phyloP scores from a whole-genome alignment of 37 sponge, comb jelly and placozoan genomes.

The Spongilla lacustris region DNA sequence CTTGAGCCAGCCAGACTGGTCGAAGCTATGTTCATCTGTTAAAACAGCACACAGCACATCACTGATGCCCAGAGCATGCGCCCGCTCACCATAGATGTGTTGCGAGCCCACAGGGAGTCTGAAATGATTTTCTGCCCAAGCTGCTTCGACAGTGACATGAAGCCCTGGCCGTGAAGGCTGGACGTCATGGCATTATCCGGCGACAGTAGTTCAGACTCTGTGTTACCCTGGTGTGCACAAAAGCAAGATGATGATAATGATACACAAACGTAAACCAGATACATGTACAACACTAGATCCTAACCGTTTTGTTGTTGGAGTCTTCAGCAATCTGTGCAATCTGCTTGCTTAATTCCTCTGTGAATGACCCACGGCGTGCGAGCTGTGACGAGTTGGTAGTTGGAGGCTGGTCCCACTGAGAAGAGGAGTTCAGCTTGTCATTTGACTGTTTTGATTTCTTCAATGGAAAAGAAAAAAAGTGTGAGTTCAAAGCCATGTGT shows the following conservation, averaged over 20 bases:
- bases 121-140: slow-evolving; percentile 41
- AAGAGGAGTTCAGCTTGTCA: slow-evolving; percentile 31
- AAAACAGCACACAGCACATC: too few relatives aligned
- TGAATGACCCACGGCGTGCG: neutral
- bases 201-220: neutral
- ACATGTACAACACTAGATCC: too few relatives aligned
- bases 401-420: slow-evolving; percentile 39
- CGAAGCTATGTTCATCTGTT: slow-evolving; percentile 43
- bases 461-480: too few relatives aligned
- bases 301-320: too few relatives aligned
- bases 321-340: neutral
- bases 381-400: neutral
- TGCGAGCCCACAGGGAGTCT: slow-evolving; percentile 34
- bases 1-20: slow-evolving; percentile 22
- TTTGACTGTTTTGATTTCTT: neutral
- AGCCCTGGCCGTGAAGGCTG: slow-evolving; percentile 28
- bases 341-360: slow-evolving; percentile 3
- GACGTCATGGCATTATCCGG: slow-evolving; percentile 30
- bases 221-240: neutral
- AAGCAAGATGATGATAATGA: too few relatives aligned
- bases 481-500: too few relatives aligned
- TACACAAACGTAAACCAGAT: too few relatives aligned
- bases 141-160: slow-evolving; percentile 23
- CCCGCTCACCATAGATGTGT: slow-evolving; percentile 42
- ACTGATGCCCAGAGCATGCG: too few relatives aligned